Evolutionary conservation across 1,140 invertebrate species (phyloP).

Genomic region (Drosophila dunni): DNA sequence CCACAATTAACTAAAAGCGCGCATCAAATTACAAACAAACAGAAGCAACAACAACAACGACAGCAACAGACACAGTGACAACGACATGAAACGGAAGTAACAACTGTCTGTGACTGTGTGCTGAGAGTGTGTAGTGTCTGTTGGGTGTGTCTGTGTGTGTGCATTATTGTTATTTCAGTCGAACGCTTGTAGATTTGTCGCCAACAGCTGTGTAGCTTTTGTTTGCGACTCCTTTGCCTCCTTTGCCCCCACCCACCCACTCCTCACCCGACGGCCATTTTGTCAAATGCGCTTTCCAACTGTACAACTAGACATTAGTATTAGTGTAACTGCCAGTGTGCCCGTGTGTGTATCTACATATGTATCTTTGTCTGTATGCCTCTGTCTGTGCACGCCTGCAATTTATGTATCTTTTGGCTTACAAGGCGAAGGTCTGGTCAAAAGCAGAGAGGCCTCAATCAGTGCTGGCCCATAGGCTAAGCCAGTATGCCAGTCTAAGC

Average conservation of each 20-base stretch:
- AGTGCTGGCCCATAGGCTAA: slow-evolving; percentile 33
- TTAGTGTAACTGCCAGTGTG: slow-evolving; percentile 9
- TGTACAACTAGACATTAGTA: slow-evolving; percentile 7
- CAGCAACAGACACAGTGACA: slow-evolving; percentile 51
- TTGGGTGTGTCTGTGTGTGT: slow-evolving; percentile 6
- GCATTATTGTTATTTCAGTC: slow-evolving; percentile 78
- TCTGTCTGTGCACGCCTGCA: slow-evolving; percentile 62
- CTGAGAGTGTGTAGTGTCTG: slow-evolving; percentile 8
- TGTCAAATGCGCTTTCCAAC: slow-evolving; percentile 19
- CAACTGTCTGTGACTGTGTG: slow-evolving; percentile 49
- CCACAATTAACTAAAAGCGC: slow-evolving; percentile 82
- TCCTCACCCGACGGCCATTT: slow-evolving; percentile 44
- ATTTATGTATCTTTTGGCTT: slow-evolving; percentile 82
- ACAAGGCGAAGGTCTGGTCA: slow-evolving; percentile 62
- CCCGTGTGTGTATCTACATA: slow-evolving; percentile 12
- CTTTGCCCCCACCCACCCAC: not conserved
- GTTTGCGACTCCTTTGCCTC: slow-evolving; percentile 29
- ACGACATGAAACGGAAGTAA: slow-evolving; percentile 78
- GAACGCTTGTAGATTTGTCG: slow-evolving; percentile 78
- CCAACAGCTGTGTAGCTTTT: slow-evolving; percentile 78
- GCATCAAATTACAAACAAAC: slow-evolving; percentile 82
- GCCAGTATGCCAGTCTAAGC: not conserved
- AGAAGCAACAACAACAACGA: not conserved
- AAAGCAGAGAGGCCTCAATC: slow-evolving; percentile 35
- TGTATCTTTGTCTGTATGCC: slow-evolving; percentile 7